A percentile compares a stretch with the other conserved stretches of the same genome.
Conservation (phyloP, 2,888 invertebrate genomes). For the Sympetrum striolatum region DNA sequence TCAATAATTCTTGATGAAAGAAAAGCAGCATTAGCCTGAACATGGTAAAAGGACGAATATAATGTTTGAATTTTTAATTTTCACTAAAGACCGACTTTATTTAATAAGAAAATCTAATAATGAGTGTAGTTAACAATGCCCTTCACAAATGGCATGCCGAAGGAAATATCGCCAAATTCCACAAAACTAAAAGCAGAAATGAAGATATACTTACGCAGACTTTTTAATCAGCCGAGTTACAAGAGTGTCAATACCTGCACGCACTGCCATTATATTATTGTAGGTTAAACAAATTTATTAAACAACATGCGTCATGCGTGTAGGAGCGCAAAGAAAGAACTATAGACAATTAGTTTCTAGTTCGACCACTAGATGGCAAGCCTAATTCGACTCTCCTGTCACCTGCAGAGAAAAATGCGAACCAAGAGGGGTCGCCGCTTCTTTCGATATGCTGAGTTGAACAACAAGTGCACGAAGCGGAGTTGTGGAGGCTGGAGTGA, state of each 20-base stretch:
- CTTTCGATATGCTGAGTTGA: constrained; percentile 30
- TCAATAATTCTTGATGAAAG: too few species aligned
- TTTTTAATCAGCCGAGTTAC: not conserved
- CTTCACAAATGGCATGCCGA: not conserved
- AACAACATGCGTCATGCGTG: not conserved
- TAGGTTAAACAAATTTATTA: not conserved
- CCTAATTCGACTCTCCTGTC: not conserved
- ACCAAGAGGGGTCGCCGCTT: not conserved
- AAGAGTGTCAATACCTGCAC: constrained; percentile 6
- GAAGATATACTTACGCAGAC: not conserved
- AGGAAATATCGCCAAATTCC: not conserved
- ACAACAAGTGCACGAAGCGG: constrained; percentile 37
- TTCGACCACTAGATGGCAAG: not conserved
- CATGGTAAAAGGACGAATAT: not conserved
- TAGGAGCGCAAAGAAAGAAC: not conserved
- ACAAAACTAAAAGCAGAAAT: not conserved
- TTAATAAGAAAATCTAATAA: not conserved
- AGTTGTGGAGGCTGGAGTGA: constrained; percentile 18
- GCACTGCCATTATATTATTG: not conserved
- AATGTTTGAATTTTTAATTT: not conserved
- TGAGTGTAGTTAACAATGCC: not conserved
- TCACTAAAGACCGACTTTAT: not conserved
- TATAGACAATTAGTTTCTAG: not conserved
- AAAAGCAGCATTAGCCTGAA: too few species aligned
- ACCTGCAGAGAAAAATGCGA: constrained; percentile 17